These are phyloP conservation scores for Atopsyche davidsoni DNA, from an alignment of 1,140 invertebrate genomes.

Conservation along the genomic window DNA sequence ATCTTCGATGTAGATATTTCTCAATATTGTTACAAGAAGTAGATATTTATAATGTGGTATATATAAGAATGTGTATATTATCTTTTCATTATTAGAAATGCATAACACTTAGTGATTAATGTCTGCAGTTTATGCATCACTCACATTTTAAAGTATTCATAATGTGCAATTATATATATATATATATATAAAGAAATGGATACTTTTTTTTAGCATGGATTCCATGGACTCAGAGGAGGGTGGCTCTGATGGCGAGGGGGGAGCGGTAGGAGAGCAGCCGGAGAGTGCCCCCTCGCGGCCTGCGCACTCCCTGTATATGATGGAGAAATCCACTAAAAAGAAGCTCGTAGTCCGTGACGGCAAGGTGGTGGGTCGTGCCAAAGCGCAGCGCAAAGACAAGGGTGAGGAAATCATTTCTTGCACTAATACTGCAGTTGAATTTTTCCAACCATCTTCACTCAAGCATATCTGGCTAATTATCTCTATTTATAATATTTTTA, in stretches of 20 bases:
- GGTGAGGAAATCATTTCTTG: conserved; percentile 42
- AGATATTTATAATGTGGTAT: too few relatives aligned
- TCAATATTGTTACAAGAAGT: background rate
- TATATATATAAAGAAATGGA: background rate
- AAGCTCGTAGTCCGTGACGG: conserved; percentile 57
- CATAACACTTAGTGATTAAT: too few relatives aligned
- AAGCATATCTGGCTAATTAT: conserved; percentile 5
- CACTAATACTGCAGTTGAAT: too few relatives aligned
- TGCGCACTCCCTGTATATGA: conserved; percentile 60
- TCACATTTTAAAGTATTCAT: background rate
- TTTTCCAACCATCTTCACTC: too few relatives aligned
- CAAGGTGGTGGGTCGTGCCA: conserved; percentile 62
- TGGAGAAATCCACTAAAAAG: conserved; percentile 70
- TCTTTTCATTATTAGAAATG: too few relatives aligned
- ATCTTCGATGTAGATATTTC: background rate
- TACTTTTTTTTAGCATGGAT: conserved; percentile 25
- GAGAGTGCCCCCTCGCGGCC: conserved; percentile 33
- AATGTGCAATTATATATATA: background rate
- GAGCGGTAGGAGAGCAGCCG: conserved; percentile 44
- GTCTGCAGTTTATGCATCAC: too few relatives aligned
- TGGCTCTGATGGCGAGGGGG: conserved; percentile 35
- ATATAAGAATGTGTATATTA: too few relatives aligned
- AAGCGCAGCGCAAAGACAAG: conserved; percentile 72
- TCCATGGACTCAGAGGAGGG: conserved; percentile 27
- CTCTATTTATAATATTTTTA: too few relatives aligned